Base-by-base conservation (phyloP, 2,888 invertebrate species). In the Cacoxenus indagator region DNA sequence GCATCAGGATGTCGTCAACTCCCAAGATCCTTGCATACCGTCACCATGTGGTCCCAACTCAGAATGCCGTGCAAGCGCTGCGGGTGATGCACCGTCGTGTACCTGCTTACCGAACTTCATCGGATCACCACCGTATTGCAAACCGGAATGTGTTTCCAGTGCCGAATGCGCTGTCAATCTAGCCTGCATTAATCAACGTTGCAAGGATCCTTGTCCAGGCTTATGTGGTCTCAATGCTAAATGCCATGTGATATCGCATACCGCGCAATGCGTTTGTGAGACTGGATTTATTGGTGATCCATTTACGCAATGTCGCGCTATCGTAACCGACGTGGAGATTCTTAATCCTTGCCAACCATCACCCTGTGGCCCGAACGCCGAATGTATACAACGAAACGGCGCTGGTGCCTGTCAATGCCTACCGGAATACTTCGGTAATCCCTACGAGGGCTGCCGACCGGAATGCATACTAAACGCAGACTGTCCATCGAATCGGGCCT, bases 21-120 rank as follows among this genome's bases (percentile, higher is more conserved):
- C 87, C 11, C 75, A 75, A 54, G 89, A 92, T 81, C 92, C 92
- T 6, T 95, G 95, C 80, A 90, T 90, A 74, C 92, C 93, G 11
- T 91, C 93, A 14, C 91, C 94, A 1, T 95, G 95, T 84, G 95
- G 95, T 37, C 91, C 93, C 6, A 92, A 93, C 78, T 90, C 92
- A 69, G 90, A 92, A 83, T 93, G 93, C 78, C 90, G 91, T 67
- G 4, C 8, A 19, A 48, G 17, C 17, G 90, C 90, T 73, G 89
- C 90, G 67, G 91, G 91, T 48, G 91, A 91, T 67, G 91, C 92
- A 79, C 92, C 94, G 17, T 92, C 93, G 0, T 94, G 94, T 82
- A 92, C 93, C 5, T 94, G 94, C 82, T 85, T 93, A 45, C 90
- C 91, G n/a, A 90, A 91, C 45, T 94, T 91, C 84, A 89, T 92